phyloP scores from a whole-genome alignment of 2,888 invertebrate species.

The Agriotes lineatus region DNA sequence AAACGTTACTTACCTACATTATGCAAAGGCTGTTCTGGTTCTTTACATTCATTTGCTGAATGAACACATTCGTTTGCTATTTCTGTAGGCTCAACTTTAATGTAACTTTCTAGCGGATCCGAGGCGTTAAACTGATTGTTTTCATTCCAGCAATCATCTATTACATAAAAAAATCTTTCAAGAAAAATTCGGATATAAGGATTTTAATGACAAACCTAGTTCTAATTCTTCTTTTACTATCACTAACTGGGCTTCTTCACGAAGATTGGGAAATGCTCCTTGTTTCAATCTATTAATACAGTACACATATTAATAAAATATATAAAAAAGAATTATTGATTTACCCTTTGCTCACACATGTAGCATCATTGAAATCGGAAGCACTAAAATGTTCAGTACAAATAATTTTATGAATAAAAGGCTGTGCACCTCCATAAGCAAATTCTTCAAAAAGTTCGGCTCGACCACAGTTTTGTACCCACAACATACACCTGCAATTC shows the following conservation, averaged over 20 bases:
- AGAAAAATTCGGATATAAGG: neutral
- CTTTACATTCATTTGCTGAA: too few relatives aligned
- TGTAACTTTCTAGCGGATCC: too few relatives aligned
- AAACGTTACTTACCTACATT: too few relatives aligned
- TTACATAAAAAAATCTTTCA: neutral
- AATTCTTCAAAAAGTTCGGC: slow-evolving; percentile 39
- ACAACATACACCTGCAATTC: slow-evolving; percentile 34
- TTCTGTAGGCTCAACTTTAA: too few relatives aligned
- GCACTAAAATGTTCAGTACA: slow-evolving; percentile 35
- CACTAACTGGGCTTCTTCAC: neutral
- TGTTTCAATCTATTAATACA: slow-evolving; percentile 3
- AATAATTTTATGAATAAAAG: slow-evolving; percentile 26
- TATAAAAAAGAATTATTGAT: too few relatives aligned
- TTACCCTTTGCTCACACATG: slow-evolving; percentile 25
- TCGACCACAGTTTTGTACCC: slow-evolving; percentile 38
- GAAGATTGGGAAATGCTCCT: slow-evolving; percentile 15
- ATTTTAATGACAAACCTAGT: slow-evolving; percentile 1
- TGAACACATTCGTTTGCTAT: too few relatives aligned
- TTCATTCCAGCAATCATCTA: neutral
- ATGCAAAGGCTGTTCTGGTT: too few relatives aligned
- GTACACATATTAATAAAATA: neutral
- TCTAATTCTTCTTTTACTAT: slow-evolving; percentile 18
- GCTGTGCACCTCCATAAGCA: slow-evolving; percentile 34
- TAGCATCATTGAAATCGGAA: slow-evolving; percentile 28
- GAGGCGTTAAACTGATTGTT: too few relatives aligned